Evolutionary conservation across 2,888 invertebrate species (phyloP).

Genomic region (Nomada fucata): DNA sequence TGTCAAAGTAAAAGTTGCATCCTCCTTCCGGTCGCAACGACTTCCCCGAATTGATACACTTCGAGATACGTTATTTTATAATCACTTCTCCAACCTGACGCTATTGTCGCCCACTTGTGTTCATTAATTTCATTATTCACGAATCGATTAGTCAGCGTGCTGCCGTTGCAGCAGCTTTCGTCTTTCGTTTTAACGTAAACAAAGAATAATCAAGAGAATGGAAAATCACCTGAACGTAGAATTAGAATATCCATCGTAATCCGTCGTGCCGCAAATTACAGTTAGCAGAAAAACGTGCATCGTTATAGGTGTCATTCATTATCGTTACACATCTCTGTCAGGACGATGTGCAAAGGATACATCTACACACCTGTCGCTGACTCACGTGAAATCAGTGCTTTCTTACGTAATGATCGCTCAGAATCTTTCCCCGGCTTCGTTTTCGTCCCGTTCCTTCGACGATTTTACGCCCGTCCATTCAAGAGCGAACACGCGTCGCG

Average conservation of each 20-base stretch:
- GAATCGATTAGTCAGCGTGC: not conserved
- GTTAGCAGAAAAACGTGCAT: conserved; percentile 12
- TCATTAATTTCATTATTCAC: not conserved
- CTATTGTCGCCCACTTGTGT: not conserved
- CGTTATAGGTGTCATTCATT: conserved; percentile 28
- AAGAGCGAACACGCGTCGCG: not conserved
- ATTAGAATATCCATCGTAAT: not conserved
- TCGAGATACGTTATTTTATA: conserved; percentile 26
- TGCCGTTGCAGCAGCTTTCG: too few relatives aligned
- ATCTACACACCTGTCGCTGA: conserved; percentile 41
- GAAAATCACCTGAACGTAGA: not conserved
- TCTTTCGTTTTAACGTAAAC: not conserved
- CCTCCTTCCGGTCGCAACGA: conserved; percentile 55
- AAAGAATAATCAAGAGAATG: not conserved
- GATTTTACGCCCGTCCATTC: not conserved
- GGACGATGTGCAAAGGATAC: conserved; percentile 9
- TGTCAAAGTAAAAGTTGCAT: conserved; percentile 56
- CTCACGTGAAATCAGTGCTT: conserved; percentile 56
- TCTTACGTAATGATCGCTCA: conserved; percentile 52
- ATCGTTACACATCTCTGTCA: conserved; percentile 25
- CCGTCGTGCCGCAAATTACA: not conserved
- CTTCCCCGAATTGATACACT: conserved; percentile 62
- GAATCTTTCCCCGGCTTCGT: conserved; percentile 26
- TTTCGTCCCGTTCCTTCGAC: conserved; percentile 16
- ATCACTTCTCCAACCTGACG: not conserved